These are phyloP conservation scores for Chloroclysta siterata DNA, from an alignment of 2,888 invertebrate species.

Conservation along the genomic window DNA sequence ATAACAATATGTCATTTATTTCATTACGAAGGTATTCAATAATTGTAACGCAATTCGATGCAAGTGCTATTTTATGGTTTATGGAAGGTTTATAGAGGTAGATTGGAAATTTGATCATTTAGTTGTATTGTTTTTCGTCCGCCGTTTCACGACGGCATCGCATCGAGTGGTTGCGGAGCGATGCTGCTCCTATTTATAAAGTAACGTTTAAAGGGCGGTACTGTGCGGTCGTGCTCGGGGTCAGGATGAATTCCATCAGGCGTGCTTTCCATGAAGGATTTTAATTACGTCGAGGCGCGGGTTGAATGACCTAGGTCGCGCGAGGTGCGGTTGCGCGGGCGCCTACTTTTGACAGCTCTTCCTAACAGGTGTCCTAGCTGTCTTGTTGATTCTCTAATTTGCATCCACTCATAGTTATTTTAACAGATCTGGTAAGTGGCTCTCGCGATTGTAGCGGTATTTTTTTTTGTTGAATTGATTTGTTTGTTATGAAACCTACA, in stretches of 20 bases:
- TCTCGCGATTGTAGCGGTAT: neutral
- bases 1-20: too few species aligned
- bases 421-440: neutral
- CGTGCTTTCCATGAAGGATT: slow-evolving; percentile 83
- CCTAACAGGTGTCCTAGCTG: slow-evolving; percentile 59
- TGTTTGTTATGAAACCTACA: neutral
- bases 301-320: slow-evolving; percentile 66
- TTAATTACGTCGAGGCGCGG: slow-evolving; percentile 77
- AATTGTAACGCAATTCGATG: too few species aligned
- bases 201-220: slow-evolving; percentile 74
- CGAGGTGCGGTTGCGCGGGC: slow-evolving; percentile 59
- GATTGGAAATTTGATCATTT: neutral
- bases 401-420: neutral
- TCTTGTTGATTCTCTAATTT: slow-evolving; percentile 36
- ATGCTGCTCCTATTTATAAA: slow-evolving; percentile 76
- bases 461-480: neutral
- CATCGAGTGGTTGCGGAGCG: slow-evolving; percentile 43
- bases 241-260: slow-evolving; percentile 81
- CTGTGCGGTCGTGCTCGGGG: slow-evolving; percentile 73
- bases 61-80: neutral
- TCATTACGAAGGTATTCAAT: too few species aligned
- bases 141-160: slow-evolving; percentile 40
- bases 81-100: neutral
- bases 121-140: slow-evolving; percentile 38
- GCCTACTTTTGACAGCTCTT: slow-evolving; percentile 64